Evolutionary conservation across 2,797 vertebrate genomes (phyloP).

Genomic region (Paratrypauchen microcephalus): DNA sequence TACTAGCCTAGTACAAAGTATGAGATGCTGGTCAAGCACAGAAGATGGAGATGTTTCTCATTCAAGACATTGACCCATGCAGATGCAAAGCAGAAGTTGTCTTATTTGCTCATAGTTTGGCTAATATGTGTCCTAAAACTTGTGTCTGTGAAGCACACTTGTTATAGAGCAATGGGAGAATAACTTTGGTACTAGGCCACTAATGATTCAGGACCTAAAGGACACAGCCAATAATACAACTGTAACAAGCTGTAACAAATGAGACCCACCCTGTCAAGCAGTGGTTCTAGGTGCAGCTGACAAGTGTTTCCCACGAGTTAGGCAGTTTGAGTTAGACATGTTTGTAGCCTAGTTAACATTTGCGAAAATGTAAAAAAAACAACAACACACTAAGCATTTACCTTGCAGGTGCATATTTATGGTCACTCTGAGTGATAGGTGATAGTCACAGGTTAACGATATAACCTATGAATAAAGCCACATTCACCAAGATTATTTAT

Average conservation of each 20-base stretch:
- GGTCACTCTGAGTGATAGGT: not conserved
- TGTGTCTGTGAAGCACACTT: conserved; percentile 22
- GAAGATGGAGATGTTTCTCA: conserved; percentile 9
- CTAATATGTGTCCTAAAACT: conserved; percentile 31
- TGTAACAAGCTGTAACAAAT: conserved; percentile 43
- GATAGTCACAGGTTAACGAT: not conserved
- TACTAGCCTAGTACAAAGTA: too few relatives aligned
- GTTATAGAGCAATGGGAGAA: conserved; percentile 20
- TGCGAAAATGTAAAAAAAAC: too few relatives aligned
- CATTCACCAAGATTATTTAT: not conserved
- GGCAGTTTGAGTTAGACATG: too few relatives aligned
- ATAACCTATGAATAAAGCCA: not conserved
- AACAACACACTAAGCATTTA: too few relatives aligned
- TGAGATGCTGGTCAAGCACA: not conserved
- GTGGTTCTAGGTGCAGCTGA: not conserved
- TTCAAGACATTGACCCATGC: conserved; percentile 29
- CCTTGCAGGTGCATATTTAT: not conserved
- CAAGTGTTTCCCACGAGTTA: too few relatives aligned
- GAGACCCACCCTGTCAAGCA: conserved; percentile 14
- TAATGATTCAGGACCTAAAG: conserved; percentile 42
- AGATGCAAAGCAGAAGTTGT: not conserved
- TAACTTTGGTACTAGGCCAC: conserved; percentile 34
- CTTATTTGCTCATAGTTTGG: conserved; percentile 6
- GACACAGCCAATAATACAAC: conserved; percentile 39
- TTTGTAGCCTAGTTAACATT: not conserved